Evolutionary conservation across 2,888 invertebrate genomes (phyloP), one percentile per base, ranked within the genome.

Genomic region (Ormyrus rosae): DNA sequence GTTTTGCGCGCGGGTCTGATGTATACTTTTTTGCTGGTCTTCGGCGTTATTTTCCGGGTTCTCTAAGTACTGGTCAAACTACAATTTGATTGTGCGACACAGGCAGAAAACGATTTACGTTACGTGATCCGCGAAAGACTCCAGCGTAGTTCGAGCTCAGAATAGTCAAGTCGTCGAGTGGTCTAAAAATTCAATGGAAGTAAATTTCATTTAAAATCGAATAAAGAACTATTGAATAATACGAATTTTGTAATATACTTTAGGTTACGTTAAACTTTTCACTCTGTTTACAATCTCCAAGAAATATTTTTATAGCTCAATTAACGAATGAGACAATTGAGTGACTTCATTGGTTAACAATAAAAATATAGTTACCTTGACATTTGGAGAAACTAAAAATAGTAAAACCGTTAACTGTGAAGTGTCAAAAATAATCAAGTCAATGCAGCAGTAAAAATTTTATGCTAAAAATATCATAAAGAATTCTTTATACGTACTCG

Each of bases 31-130:
- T 46, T 55, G n/a, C 11, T 9, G 10, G 10, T 50, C 46, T 60
- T 69, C 68, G 3, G 0, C 3, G 10, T 60, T 58, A 60, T 69
- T 69, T 76, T 63, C 75, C 68, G 69, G 76, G 19, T 46, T 51
- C 34, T 69, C 2, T 61, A 19, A 9, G 63, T n/a, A 6, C 34
- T 34, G 34, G 64, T 34, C 34, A 34, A 34, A 34, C 34, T 34
- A 58, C 50, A 48, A 48, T 74, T 65, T 74, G 74, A 74, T 74
- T 74, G 67, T 56, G 65, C 8, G 58, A 34, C 58, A 7, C 34
- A 34, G 34, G 13, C 51, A 51, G 51, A 34, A 8, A 46, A 6
- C 63, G 45, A 58, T 56, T 55, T 46, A 13, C 50, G 56, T 74
- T 74, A 74, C 74, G 74, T 74, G 67, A 73, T 48, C 46, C 46